Conservation (phyloP, 2,797 vertebrate species). For the Oreonectes daqikongensis region DNA sequence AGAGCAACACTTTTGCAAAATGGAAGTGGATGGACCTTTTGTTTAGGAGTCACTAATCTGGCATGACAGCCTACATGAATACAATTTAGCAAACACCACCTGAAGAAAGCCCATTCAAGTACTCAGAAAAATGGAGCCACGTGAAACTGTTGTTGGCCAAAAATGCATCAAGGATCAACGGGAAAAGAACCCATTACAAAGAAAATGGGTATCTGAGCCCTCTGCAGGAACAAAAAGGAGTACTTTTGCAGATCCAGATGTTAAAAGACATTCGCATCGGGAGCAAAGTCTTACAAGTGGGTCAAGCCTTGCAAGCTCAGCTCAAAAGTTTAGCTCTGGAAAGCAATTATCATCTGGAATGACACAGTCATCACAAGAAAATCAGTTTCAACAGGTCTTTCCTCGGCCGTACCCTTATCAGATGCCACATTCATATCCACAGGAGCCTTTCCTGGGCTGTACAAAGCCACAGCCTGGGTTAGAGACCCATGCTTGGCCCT, state of each 20-base stretch:
- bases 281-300: conserved; percentile 80
- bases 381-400: conserved; percentile 79
- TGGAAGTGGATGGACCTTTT: conserved; percentile 78
- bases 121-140: conserved; percentile 87
- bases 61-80: conserved; percentile 72
- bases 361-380: conserved; percentile 79
- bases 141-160: conserved; percentile 84
- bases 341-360: conserved; percentile 82
- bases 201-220: conserved; percentile 92
- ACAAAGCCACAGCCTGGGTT: conserved; percentile 90
- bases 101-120: conserved; percentile 54
- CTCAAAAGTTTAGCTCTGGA: conserved; percentile 86
- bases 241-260: conserved; percentile 85
- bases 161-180: conserved; percentile 87
- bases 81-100: conserved; percentile 76
- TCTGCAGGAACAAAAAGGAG: conserved; percentile 85
- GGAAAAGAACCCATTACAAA: conserved; percentile 86
- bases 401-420: conserved; percentile 87
- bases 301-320: conserved; percentile 69
- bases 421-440: conserved; percentile 90
- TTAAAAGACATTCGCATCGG: conserved; percentile 78
- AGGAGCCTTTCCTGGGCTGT: conserved; percentile 87
- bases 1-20: conserved; percentile 63
- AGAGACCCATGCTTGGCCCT: conserved; percentile 91
- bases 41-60: conserved; percentile 79